Evolutionary conservation across 1,140 invertebrate species (phyloP), one percentile per base, ranked within the genome.

Genomic region (Coptotermes formosanus): DNA sequence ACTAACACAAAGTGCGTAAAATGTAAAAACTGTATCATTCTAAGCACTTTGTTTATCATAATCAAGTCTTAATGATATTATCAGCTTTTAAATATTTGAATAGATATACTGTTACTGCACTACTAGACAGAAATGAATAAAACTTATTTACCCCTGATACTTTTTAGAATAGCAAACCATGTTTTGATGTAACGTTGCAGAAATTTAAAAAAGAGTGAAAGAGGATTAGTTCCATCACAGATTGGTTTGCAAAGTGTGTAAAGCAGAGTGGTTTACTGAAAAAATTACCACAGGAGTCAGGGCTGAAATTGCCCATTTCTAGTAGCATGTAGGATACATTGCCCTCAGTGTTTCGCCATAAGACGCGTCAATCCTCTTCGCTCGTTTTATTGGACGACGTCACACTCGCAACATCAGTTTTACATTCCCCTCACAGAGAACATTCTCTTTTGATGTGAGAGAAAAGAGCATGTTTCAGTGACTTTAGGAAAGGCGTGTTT

Each of bases 241-340:
- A 75, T n/a, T 75, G 64, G 64, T 25, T 75, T 75, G 64, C 64
- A 75, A 75, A 75, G 64, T 75, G 64, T n/a, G 30, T 75, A 75
- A 75, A 75, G 64, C 30, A n/a, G n/a, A 30, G 64, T n/a, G 64
- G 64, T 75, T 75, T 75, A 75, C 64, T 75, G 25, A 75, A 75
- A 75, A n/a, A 25, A 75, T 75, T 75, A 75, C 64, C 64, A 75
- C 64, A 30, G 25, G 64, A 25, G 19, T 30, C 3, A 7, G n/a
- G 14, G n/a, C 64, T 30, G 64, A 75, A 75, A 75, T 75, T 75
- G 64, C n/a, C 64, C 64, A 30, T 75, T 75, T 25, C 64, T 75
- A 75, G 52, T 55, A 55, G 52, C 52, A 2, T 55, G 52, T 55
- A 55, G 25, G 64, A 75, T 75, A 75, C 14, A 75, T 75, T 16